Conservation (phyloP, 1,140 invertebrate species). For the Mycetomoellerius zeteki region DNA sequence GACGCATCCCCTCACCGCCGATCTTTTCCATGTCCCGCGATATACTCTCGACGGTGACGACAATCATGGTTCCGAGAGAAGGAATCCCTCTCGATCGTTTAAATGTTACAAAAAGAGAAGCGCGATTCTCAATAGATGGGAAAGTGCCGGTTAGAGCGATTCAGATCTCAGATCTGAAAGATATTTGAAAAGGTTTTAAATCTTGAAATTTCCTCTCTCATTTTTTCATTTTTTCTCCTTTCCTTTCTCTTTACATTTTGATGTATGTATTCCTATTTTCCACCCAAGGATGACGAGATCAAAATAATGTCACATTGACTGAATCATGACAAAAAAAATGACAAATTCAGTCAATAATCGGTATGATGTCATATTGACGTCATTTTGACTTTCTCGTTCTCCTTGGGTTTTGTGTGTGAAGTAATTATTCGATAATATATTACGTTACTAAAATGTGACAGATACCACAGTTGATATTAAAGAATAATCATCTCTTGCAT, state of each 20-base stretch:
- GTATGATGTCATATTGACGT: no score
- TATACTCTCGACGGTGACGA: conserved; percentile 29
- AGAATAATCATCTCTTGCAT: background rate
- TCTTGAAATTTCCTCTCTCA: background rate
- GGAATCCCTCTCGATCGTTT: conserved; percentile 34
- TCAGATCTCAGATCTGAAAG: background rate
- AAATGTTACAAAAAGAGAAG: conserved; percentile 32
- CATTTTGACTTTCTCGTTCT: background rate
- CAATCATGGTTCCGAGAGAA: conserved; percentile 19
- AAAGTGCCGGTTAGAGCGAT: background rate
- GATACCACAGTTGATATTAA: background rate
- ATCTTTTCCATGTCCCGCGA: conserved; percentile 4
- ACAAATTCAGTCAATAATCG: no score
- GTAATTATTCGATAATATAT: background rate
- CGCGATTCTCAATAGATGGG: background rate
- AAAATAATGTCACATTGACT: no score
- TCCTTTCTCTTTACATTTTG: background rate
- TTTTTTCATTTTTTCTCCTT: background rate
- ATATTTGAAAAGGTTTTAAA: background rate
- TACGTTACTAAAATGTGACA: background rate
- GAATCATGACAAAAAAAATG: no score
- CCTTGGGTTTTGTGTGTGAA: background rate
- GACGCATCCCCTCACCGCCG: background rate
- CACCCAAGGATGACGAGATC: no score
- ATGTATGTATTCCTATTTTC: background rate